Evolutionary conservation across 2,797 vertebrate species (phyloP), one percentile per base, ranked within the genome.

Genomic region (Pyrocephalus nanus): DNA sequence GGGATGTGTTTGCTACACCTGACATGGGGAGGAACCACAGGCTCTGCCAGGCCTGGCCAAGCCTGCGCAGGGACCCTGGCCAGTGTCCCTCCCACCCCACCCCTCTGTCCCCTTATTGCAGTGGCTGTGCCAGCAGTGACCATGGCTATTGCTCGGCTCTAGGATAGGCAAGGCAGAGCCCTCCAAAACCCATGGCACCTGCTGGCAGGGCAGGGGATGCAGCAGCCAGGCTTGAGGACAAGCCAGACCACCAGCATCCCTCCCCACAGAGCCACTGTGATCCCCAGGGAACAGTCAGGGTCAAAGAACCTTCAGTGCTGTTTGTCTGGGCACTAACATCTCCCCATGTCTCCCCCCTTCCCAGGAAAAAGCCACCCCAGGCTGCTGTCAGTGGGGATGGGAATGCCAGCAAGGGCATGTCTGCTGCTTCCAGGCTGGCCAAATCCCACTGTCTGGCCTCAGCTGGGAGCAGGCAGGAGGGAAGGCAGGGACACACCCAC

Each of bases 1-100:
- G 80, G 85, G 84, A 94, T 53, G 47, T 10, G 8, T 94, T 81
- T 54, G 73, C 86, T 88, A 92, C 73, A 82, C 91, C 88, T 88
- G 88, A 88, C 64, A 50, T 0, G 2, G 30, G 60, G 58, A 89
- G 81, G 87, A 87, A 71, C 27, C 1, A 0, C 81, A 64, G 90
- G 70, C 65, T 80, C 69, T 75, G 38, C 50, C 50, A 57, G 43
- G 47, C 55, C 48, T 54, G 47, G 22, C 54, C 47, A 64, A 69
- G 50, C 64, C 74, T 51, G 25, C 1, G 0, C 19, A 60, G 67
- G 57, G 54, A 20, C 60, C 60, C 55, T 11, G 36, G 36, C 43
- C 3, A 1, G 42, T 4, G 0, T 54, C 45, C 50, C 57, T 76
- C 54, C 72, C 38, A 57, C 43, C 60, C 64, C 79, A 91, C 61